Evolutionary conservation across 2,797 vertebrate genomes (phyloP).

Genomic region (Ibycter americanus): DNA sequence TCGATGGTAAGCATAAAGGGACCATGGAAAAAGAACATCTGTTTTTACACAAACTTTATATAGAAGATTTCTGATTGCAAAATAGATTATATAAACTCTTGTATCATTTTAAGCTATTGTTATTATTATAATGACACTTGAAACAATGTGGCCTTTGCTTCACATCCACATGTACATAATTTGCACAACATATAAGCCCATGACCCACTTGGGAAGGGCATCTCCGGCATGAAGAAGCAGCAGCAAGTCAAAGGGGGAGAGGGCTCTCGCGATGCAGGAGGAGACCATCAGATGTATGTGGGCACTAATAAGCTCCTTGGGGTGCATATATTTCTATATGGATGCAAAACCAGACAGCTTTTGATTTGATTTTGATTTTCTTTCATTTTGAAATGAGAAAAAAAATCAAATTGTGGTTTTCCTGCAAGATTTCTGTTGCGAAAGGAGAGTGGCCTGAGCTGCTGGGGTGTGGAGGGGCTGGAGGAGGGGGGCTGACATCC

Average conservation of each 20-base stretch:
- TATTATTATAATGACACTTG: not conserved
- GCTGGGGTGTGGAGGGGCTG: not conserved
- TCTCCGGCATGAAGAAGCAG: not conserved
- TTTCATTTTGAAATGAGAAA: not conserved
- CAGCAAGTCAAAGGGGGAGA: not conserved
- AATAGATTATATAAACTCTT: not conserved
- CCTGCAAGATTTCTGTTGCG: not conserved
- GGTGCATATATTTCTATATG: not conserved
- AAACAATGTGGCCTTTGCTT: not conserved
- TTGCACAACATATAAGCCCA: not conserved
- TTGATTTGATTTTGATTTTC: not conserved
- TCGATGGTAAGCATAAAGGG: not conserved
- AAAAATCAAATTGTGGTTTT: not conserved
- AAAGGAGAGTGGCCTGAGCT: not conserved
- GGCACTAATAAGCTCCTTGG: not conserved
- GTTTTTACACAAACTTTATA: not conserved
- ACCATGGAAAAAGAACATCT: not conserved
- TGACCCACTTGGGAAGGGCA: not conserved
- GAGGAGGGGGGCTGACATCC: not conserved
- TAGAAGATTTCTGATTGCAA: not conserved
- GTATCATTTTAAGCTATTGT: not conserved
- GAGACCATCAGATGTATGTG: not conserved
- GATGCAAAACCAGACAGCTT: not conserved
- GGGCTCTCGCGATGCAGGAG: not conserved
- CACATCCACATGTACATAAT: not conserved